Conservation (phyloP, 1,140 invertebrate genomes). For the Daktulosphaira vitifoliae region DNA sequence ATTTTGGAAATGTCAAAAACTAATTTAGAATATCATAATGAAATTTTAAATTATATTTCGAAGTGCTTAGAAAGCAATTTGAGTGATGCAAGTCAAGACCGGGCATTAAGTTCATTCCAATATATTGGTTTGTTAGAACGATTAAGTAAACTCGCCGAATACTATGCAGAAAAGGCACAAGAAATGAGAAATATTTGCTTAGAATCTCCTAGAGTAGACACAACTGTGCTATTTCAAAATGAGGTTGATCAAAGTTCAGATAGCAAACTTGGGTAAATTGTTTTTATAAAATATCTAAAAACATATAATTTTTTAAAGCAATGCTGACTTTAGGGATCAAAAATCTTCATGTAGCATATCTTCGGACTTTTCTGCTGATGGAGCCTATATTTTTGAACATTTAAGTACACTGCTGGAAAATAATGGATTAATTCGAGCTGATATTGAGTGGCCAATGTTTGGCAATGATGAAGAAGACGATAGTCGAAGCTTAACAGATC, state of each 20-base stretch:
- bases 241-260: conserved; percentile 5
- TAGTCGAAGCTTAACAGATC: conserved; percentile 23
- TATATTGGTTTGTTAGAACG: conserved; percentile 17
- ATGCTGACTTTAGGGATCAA: not conserved
- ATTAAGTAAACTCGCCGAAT: conserved; percentile 12
- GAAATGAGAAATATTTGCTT: conserved; percentile 25
- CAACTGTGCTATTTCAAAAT: not conserved
- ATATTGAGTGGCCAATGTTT: conserved; percentile 27
- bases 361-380: conserved; percentile 18
- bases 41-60: conserved; percentile 23
- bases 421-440: conserved; percentile 5
- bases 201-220: conserved; percentile 5
- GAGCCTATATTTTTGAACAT: conserved; percentile 24
- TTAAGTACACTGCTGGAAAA: conserved; percentile 12
- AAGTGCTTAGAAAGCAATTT: conserved; percentile 19
- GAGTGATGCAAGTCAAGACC: not conserved
- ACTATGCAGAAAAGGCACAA: conserved; percentile 24
- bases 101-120: conserved; percentile 4
- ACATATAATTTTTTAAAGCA: no score
- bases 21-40: conserved; percentile 21
- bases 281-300: not conserved
- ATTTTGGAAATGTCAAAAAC: conserved; percentile 18
- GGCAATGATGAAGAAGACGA: conserved; percentile 23
- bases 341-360: not conserved
- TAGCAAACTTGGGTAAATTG: not conserved